Evolutionary conservation across 2,113 vertebrate species (phyloP), one percentile per base, ranked within the genome.

Genomic region (Hydrolagus affinis): DNA sequence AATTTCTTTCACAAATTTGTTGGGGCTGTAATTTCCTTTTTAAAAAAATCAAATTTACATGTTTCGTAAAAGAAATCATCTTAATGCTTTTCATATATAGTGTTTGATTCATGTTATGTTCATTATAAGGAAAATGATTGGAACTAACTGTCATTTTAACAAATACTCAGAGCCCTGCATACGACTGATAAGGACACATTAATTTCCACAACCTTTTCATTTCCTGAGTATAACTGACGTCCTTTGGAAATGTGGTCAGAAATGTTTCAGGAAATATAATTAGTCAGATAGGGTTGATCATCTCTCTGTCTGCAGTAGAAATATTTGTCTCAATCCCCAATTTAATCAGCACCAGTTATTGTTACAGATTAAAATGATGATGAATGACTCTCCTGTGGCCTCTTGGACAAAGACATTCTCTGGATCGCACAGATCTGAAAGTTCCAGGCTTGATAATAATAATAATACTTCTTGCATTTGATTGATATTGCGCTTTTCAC

Each of bases 81-180:
- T 30, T 14, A 71, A 71, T 11, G 11, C 23, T 72, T 72, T 72
- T 30, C 25, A 30, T 72, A 28, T 30, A 72, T 28, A 30, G 70
- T 72, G 14, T 72, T 72, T 25, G 30, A 30, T 72, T 72, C 30
- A 30, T 72, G 70, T 72, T 72, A 30, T 28, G 15, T 28, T 30
- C 23, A 72, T 72, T 72, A 19, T 75, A 56, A 11, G 32, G 32
- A 44, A 28, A 73, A 73, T 73, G 28, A 32, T 73, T 73, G 28
- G 28, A 75, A 75, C 56, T 56, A 74, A 32, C 28, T 74, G 72
- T 28, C 72, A 74, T 74, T 28, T 74, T 44, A 75, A 75, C 73
- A 75, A 75, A 44, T 32, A 73, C 7, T 44, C 21, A 75, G 32
- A 44, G 73, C 4, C 17, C 56, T 30, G 32, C 17, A 75, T 44